Base-by-base conservation (phyloP, 2,888 invertebrate genomes). In the Cotesia congregata region DNA sequence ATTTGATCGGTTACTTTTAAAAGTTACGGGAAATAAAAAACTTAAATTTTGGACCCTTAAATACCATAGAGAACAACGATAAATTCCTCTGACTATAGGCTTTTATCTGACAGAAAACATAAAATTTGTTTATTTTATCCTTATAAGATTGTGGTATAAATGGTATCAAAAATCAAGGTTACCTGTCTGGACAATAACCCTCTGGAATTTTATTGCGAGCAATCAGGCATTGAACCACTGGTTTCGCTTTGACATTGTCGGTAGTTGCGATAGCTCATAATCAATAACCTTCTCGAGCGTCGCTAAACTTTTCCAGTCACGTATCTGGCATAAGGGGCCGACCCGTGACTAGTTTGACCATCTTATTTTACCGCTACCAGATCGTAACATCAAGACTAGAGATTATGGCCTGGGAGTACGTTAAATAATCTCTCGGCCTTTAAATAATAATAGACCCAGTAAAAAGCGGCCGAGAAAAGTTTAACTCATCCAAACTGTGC, bases 281-380 rank as follows among this genome's bases (percentile, higher is more conserved):
- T 79, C 79, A 78, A 79, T 79, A 78, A 78, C 71, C 5, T 67
- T 6, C 40, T 62, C 78, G 41, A 71, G 68, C 59, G 68, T 67
- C 73, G 30, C 40, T 50, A 68, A 72, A 74, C 72, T 74, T 79
- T 78, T 79, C 79, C 69, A 76, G 79, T 78, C 79, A 79, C 79
- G 79, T 79, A 76, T 50, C 12, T 73, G 67, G 61, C 73, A 40
- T 20, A 17, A 62, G 20, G 17, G 20, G 38, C 30, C 30, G 65
- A 65, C 65, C 38, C 65, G 12, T 30, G 65, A 65, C 50, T 50
- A 9, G 50, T 50, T 50, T 50, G 50, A 50, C 50, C 50, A 50
- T 62, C 7, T 7, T 15, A 62, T 62, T 62, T 62, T 50, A 50
- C 12, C 50, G 50, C 50, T 50, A 50, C 50, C 50, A 12, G 50